These are phyloP conservation scores for Leucoraja erinaceus DNA, from an alignment of 2,113 vertebrate genomes.

Conservation along the genomic window DNA sequence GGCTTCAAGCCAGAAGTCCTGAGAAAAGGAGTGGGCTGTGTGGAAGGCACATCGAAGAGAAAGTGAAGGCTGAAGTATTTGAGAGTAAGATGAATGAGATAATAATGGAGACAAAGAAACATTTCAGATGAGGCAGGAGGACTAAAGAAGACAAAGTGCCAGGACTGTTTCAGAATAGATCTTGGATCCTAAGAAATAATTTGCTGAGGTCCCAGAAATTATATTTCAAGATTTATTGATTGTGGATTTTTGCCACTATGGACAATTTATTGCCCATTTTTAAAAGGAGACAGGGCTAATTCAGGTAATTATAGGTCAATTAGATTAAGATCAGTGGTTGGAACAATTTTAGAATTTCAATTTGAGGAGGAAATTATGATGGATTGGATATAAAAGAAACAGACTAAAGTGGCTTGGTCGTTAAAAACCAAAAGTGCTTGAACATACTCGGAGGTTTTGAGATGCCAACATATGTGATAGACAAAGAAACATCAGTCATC, in stretches of 20 bases:
- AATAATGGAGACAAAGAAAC: background rate
- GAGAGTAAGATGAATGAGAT: background rate
- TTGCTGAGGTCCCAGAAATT: background rate
- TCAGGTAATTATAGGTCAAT: background rate
- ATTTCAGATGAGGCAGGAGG: background rate
- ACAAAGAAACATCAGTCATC: background rate
- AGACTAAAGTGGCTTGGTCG: too few relatives aligned
- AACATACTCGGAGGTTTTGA: background rate
- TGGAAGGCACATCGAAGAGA: background rate
- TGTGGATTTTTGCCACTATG: background rate
- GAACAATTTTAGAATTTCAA: background rate
- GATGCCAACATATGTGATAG: background rate
- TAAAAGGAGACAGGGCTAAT: background rate
- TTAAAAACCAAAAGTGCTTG: background rate
- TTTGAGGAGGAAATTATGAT: slow-evolving; percentile 13
- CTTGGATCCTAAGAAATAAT: background rate
- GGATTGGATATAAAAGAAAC: background rate
- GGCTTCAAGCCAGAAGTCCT: background rate
- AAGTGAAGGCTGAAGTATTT: background rate
- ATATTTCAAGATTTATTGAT: background rate
- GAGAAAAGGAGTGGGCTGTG: background rate
- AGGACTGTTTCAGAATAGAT: background rate
- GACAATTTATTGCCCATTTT: background rate
- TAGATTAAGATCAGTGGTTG: background rate
- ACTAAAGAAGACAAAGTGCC: background rate